phyloP scores from a whole-genome alignment of 64 coral and sea anemone species.

The Pocillopora verrucosa region DNA sequence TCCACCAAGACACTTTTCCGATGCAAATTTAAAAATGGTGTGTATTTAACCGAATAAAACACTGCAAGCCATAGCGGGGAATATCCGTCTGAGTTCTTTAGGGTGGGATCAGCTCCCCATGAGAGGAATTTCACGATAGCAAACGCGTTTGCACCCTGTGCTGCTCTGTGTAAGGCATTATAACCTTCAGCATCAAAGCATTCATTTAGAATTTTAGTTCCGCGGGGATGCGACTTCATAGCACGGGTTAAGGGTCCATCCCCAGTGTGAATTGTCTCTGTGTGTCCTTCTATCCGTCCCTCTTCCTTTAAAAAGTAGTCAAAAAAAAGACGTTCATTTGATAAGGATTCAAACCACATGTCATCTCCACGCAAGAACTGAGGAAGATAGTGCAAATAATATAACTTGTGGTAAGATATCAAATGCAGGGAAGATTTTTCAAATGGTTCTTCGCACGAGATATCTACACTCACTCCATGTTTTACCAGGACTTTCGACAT shows the following conservation, averaged over 20 bases:
- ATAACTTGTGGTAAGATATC: slow-evolving; percentile 56
- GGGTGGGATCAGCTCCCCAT: slow-evolving; percentile 8
- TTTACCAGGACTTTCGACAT: slow-evolving; percentile 26
- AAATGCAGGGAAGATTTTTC: slow-evolving; percentile 46
- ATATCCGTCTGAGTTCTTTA: background rate
- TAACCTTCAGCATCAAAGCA: slow-evolving; percentile 55
- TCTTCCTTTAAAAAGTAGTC: slow-evolving; percentile 47
- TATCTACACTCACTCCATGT: background rate
- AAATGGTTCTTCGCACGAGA: slow-evolving; percentile 46
- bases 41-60: background rate
- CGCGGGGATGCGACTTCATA: background rate
- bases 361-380: slow-evolving; percentile 2
- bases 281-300: background rate
- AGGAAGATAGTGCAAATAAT: slow-evolving; percentile 57
- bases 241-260: slow-evolving; percentile 26
- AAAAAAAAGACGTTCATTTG: slow-evolving; percentile 41
- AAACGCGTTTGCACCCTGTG: slow-evolving; percentile 57
- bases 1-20: background rate
- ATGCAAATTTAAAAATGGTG: too few relatives aligned
- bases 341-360: slow-evolving; percentile 30
- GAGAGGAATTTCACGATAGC: slow-evolving; percentile 49
- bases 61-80: background rate
- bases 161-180: slow-evolving; percentile 57
- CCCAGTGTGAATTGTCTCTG: background rate
- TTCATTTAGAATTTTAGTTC: slow-evolving; percentile 15